These are phyloP conservation scores for Chaetodon trifasciatus DNA, from an alignment of 2,797 vertebrate species.

Conservation along the genomic window DNA sequence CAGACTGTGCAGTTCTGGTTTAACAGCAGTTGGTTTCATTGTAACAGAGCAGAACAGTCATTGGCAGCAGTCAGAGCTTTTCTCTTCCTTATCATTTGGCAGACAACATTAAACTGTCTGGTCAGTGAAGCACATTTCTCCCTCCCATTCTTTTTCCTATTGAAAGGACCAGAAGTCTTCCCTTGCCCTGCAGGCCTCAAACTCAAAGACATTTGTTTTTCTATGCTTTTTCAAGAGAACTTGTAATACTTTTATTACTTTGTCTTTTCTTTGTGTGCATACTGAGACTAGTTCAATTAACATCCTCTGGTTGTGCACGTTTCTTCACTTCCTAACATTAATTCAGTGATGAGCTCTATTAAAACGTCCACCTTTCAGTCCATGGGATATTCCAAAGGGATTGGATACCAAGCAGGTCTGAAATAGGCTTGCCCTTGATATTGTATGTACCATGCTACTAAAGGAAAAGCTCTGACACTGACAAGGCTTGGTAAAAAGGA, in stretches of 20 bases:
- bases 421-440: constrained; percentile 2
- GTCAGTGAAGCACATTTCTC: constrained; percentile 28
- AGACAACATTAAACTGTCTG: constrained; percentile 43
- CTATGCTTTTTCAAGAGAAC: not conserved
- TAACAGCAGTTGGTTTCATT: constrained; percentile 32
- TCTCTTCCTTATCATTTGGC: constrained; percentile 35
- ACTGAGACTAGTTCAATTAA: not conserved
- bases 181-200: not conserved
- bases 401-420: not conserved
- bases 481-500: not conserved
- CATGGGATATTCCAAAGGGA: not conserved
- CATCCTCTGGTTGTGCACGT: not conserved
- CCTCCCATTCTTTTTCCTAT: constrained; percentile 2
- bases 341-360: not conserved
- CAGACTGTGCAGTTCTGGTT: constrained; percentile 21
- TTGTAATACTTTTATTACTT: not conserved
- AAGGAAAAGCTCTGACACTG: constrained; percentile 2
- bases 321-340: not conserved
- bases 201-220: constrained; percentile 8
- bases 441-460: not conserved
- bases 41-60: constrained; percentile 9
- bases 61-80: constrained; percentile 36
- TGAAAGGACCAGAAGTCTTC: constrained; percentile 21
- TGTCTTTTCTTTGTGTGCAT: constrained; percentile 1
- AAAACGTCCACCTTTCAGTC: not conserved